phyloP scores from a whole-genome alignment of 2,888 invertebrate genomes.

The Galerucella nymphaeae region DNA sequence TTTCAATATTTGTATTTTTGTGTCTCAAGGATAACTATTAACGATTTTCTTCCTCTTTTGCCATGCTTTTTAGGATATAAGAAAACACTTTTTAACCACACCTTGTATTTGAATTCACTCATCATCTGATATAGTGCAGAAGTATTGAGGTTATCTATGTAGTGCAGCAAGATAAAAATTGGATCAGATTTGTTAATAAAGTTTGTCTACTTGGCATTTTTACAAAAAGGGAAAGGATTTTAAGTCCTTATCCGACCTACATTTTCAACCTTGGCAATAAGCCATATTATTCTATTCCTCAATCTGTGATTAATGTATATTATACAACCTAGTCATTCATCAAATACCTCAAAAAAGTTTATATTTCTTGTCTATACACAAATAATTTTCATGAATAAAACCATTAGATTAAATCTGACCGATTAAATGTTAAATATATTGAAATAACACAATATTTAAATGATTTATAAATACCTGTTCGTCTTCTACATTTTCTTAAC shows the following conservation, averaged over 20 bases:
- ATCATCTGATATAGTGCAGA: not conserved
- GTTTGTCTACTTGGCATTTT: not conserved
- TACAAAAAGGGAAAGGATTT: not conserved
- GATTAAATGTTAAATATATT: too few relatives aligned
- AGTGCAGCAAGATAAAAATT: not conserved
- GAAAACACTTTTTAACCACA: not conserved
- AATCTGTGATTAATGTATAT: not conserved
- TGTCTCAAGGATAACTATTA: too few relatives aligned
- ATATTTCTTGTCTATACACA: not conserved
- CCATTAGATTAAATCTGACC: too few relatives aligned
- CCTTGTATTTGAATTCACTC: not conserved
- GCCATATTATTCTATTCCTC: not conserved
- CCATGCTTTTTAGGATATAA: not conserved
- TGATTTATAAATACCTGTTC: too few relatives aligned
- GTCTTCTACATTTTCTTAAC: too few relatives aligned
- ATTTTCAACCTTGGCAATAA: conserved; percentile 7
- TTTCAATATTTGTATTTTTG: too few relatives aligned
- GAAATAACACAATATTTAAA: too few relatives aligned
- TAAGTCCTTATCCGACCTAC: not conserved
- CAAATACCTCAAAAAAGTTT: not conserved
- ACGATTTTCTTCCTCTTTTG: too few relatives aligned
- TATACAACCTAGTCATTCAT: not conserved
- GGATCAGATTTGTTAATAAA: not conserved
- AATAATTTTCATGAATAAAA: too few relatives aligned
- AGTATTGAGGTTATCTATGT: too few relatives aligned